Conservation (phyloP, 1,140 invertebrate species). For the Penaeus indicus region DNA sequence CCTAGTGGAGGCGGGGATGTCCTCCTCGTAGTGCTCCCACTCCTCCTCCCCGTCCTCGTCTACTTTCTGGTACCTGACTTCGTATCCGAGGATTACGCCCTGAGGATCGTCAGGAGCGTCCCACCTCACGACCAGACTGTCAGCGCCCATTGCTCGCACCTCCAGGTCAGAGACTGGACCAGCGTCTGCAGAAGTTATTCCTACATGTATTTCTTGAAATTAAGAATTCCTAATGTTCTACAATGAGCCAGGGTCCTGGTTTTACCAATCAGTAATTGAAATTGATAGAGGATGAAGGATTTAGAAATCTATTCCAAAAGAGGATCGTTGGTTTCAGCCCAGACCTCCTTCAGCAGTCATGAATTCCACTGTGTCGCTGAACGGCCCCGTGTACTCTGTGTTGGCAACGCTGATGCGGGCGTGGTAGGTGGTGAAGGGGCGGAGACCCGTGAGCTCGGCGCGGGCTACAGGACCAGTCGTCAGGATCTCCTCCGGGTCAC, state of each 20-base stretch:
- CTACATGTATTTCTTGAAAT: too few relatives aligned
- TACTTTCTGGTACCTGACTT: constrained; percentile 39
- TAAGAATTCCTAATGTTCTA: neutral
- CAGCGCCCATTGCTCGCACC: constrained; percentile 29
- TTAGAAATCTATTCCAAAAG: neutral
- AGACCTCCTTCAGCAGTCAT: constrained; percentile 59
- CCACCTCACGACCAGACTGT: constrained; percentile 58
- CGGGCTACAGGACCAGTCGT: constrained; percentile 23
- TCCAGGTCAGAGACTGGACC: constrained; percentile 52
- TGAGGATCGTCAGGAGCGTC: constrained; percentile 49
- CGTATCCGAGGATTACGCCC: constrained; percentile 51
- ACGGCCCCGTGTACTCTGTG: constrained; percentile 43
- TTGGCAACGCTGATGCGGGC: constrained; percentile 48
- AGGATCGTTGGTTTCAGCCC: neutral
- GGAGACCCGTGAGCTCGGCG: constrained; percentile 20
- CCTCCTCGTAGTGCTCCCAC: constrained; percentile 11
- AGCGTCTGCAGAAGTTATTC: constrained; percentile 31
- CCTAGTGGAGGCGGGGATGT: constrained; percentile 25
- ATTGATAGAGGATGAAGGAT: too few relatives aligned
- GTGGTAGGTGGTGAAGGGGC: constrained; percentile 29
- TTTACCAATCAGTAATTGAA: too few relatives aligned
- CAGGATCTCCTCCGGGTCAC: constrained; percentile 9
- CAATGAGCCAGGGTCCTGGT: neutral
- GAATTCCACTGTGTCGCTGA: constrained; percentile 45
- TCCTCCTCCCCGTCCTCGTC: constrained; percentile 48